These are phyloP conservation scores for Dolichopus griseipennis DNA, from an alignment of 2,888 invertebrate genomes.

Conservation along the genomic window DNA sequence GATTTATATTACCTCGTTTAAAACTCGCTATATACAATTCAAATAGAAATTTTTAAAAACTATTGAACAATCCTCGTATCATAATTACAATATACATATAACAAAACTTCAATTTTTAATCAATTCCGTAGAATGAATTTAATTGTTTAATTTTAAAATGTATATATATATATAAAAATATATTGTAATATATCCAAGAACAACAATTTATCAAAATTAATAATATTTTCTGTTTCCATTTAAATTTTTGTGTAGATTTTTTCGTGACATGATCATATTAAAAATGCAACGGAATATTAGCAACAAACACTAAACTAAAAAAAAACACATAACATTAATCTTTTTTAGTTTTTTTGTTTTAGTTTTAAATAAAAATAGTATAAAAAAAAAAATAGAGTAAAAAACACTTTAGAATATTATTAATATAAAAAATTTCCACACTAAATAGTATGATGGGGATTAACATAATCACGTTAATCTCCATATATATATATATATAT, in stretches of 20 bases:
- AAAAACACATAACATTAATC: no score
- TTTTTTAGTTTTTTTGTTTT: no score
- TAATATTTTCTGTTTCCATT: background rate
- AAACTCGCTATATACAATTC: no score
- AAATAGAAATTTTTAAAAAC: no score
- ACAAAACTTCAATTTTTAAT: background rate
- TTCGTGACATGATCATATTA: slow-evolving; percentile 4
- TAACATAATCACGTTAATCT: background rate
- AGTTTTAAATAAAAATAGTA: no score
- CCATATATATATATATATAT: background rate
- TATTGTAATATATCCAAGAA: background rate
- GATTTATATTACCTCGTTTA: no score
- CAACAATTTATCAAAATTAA: background rate
- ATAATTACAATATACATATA: no score
- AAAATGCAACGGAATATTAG: background rate
- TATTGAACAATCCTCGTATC: background rate
- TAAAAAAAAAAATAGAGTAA: no score
- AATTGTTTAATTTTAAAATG: background rate
- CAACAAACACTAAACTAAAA: no score
- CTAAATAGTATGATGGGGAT: background rate
- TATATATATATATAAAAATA: no score
- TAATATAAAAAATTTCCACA: background rate
- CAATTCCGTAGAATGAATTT: background rate
- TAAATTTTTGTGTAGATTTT: background rate
- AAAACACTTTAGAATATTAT: no score